Evolutionary conservation across 2,888 invertebrate genomes (phyloP).

Genomic region (Ditula angustiorana): DNA sequence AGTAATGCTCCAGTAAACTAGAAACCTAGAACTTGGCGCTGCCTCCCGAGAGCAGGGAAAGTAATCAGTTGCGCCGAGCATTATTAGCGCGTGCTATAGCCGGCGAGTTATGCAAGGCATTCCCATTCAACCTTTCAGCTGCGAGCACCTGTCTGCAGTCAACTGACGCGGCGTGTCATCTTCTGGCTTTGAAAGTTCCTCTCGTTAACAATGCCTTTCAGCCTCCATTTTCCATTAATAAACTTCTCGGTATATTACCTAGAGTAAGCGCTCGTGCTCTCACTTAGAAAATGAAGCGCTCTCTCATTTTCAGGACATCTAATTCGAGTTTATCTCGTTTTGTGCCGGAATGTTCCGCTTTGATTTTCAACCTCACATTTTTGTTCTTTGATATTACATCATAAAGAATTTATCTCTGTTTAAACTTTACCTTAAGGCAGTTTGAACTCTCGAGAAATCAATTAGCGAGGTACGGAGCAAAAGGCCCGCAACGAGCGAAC

Average conservation of each 20-base stretch:
- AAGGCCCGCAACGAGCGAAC: constrained; percentile 12
- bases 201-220: constrained; percentile 33
- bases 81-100: constrained; percentile 28
- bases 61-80: constrained; percentile 33
- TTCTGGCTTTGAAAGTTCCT: constrained; percentile 26
- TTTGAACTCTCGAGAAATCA: constrained; percentile 25
- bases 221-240: constrained; percentile 28
- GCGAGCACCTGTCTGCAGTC: constrained; percentile 29
- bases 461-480: constrained; percentile 17
- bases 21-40: constrained; percentile 39
- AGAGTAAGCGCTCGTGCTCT: background rate
- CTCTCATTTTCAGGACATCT: constrained; percentile 5
- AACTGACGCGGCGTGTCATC: constrained; percentile 19
- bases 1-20: constrained; percentile 30
- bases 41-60: constrained; percentile 24
- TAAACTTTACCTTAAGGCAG: constrained; percentile 24
- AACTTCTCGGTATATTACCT: constrained; percentile 19
- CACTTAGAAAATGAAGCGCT: background rate
- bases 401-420: constrained; percentile 3
- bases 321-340: constrained; percentile 5
- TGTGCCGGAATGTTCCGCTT: background rate
- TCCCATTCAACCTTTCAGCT: constrained; percentile 36
- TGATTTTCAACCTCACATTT: constrained; percentile 4
- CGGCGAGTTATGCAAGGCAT: constrained; percentile 11
- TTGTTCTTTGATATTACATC: constrained; percentile 17